Evolutionary conservation across 2,888 invertebrate species (phyloP), one percentile per base, ranked within the genome.

Genomic region (Melipona bicolor): DNA sequence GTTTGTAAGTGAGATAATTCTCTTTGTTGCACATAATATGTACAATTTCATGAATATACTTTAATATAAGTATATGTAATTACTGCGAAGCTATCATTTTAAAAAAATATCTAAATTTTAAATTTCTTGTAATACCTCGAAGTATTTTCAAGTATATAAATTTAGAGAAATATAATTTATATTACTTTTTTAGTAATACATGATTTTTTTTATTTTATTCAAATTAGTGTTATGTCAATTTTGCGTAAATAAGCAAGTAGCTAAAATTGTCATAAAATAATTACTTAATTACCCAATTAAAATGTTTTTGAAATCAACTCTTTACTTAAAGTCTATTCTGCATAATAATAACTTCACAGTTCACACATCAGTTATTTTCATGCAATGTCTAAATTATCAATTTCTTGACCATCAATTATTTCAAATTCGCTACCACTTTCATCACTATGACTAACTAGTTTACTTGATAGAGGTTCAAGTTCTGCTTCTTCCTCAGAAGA

Each of bases 371-470:
- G 69, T 61, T 70, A 74, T 71, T 79, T 79, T 89, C 81, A 91
- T 83, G 77, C 80, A 85, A 83, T 56, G 52, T 88, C 81, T 68
- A 91, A 83, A 75, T 90, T 86, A n/a, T 88, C 90, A 78, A 94
- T 80, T 69, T 94, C 94, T 54, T 85, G 91, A 74, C 89, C 91
- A 84, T 94, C 94, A 79, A 94, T 94, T 84, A 94, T 93, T 81
- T 94, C 94, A 65, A 94, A 94, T 70, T 94, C 94, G 89, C 93
- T 93, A 85, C 93, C 93, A 83, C 92, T 93, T 75, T 94, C 94
- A 52, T 93, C 92, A 83, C 93, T 93, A 76, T 89, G 87, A 76
- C 91, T 90, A 43, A 88, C 84, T 69, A 88, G 85, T 81, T 91
- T 91, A 83, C 82, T 91, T 75, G 88, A 87, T 79, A 88, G 82